Percentiles rank a stretch among this genome's conserved stretches.
These are phyloP conservation scores for Myopa tessellatipennis DNA, from an alignment of 2,888 invertebrate genomes.

Conservation along the genomic window DNA sequence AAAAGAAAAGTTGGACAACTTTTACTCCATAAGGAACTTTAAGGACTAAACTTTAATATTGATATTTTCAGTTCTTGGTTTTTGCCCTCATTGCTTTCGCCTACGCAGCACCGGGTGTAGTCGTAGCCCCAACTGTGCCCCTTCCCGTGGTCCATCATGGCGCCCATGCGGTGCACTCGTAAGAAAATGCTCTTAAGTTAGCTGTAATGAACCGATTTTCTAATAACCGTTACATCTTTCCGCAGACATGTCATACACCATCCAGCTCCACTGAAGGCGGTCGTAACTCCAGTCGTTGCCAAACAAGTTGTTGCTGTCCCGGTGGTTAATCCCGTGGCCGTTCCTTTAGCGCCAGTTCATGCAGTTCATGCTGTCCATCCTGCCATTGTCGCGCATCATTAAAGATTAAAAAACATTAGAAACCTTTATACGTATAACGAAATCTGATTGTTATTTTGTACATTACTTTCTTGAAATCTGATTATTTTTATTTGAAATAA, in stretches of 20 bases:
- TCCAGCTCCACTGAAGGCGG: slow-evolving; percentile 64
- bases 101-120: slow-evolving; percentile 63
- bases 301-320: slow-evolving; percentile 51
- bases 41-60: too few species aligned
- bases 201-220: not conserved
- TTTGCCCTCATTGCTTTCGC: slow-evolving; percentile 55
- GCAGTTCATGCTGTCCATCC: slow-evolving; percentile 65
- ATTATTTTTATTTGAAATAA: not conserved
- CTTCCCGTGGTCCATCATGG: slow-evolving; percentile 60
- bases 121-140: slow-evolving; percentile 60
- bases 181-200: slow-evolving; percentile 44
- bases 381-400: slow-evolving; percentile 62
- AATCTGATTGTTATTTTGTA: too few species aligned
- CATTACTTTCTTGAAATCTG: not conserved
- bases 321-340: slow-evolving; percentile 13
- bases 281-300: slow-evolving; percentile 54
- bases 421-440: too few species aligned
- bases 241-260: slow-evolving; percentile 64
- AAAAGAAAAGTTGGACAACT: too few species aligned
- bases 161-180: slow-evolving; percentile 63
- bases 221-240: slow-evolving; percentile 15
- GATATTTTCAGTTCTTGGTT: slow-evolving; percentile 58
- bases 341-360: slow-evolving; percentile 57
- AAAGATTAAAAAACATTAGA: not conserved
- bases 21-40: too few species aligned